phyloP scores from a whole-genome alignment of 2,888 invertebrate genomes.

The Patella ulyssiponensis region DNA sequence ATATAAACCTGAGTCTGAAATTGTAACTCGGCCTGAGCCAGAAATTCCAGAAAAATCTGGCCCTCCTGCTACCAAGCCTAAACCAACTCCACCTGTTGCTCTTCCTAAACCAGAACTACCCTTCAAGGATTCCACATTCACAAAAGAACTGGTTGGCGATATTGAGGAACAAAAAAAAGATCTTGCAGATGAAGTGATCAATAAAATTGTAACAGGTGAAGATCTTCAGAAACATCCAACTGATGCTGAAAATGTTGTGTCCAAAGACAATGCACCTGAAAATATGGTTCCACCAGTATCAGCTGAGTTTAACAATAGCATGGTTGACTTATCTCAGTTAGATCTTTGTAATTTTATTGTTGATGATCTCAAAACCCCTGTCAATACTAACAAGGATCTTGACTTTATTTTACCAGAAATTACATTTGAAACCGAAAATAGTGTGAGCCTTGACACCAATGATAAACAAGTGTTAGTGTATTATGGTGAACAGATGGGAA shows the following conservation, averaged over 20 bases:
- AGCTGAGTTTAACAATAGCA: neutral
- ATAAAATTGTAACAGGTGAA: neutral
- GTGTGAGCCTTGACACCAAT: slow-evolving; percentile 76
- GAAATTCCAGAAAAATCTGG: slow-evolving; percentile 23
- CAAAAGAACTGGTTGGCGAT: neutral
- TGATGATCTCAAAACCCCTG: slow-evolving; percentile 27
- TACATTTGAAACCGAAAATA: neutral
- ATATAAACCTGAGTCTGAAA: slow-evolving; percentile 19
- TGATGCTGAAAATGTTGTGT: slow-evolving; percentile 2
- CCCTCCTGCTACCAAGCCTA: slow-evolving; percentile 26
- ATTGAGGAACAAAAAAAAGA: neutral
- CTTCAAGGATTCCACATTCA: neutral
- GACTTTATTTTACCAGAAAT: slow-evolving; percentile 17
- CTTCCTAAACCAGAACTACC: slow-evolving; percentile 4
- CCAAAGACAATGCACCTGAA: slow-evolving; percentile 2
- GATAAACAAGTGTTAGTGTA: slow-evolving; percentile 88
- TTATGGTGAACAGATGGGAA: slow-evolving; percentile 89
- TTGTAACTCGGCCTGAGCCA: slow-evolving; percentile 22
- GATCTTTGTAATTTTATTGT: slow-evolving; percentile 14
- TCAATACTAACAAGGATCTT: slow-evolving; percentile 19
- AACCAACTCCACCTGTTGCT: neutral
- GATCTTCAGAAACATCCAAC: neutral
- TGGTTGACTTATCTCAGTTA: slow-evolving; percentile 14
- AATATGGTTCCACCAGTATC: slow-evolving; percentile 5
- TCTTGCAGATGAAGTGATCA: neutral